Percentiles rank a stretch among this genome's conserved stretches.
phyloP scores from a whole-genome alignment of 2,888 invertebrate genomes.

The Shargacucullia verbasci region DNA sequence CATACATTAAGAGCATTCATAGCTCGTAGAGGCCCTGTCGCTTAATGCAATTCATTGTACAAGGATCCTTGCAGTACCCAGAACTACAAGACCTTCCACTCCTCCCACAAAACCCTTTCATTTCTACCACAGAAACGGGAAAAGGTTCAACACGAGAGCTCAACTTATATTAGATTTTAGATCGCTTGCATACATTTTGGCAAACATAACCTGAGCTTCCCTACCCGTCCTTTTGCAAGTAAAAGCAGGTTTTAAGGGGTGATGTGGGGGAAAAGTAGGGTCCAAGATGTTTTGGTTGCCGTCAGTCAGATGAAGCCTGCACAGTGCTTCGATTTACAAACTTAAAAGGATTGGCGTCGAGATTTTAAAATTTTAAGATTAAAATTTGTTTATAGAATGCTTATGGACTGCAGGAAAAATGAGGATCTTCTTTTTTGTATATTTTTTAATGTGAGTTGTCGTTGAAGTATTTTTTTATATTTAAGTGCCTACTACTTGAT shows the following conservation, averaged over 20 bases:
- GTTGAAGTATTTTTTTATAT: conserved; percentile 1
- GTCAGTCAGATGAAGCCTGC: conserved; percentile 76
- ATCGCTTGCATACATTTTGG: conserved; percentile 71
- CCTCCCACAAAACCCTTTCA: conserved; percentile 47
- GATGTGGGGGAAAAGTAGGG: conserved; percentile 35
- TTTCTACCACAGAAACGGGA: conserved; percentile 43
- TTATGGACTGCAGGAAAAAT: conserved; percentile 29
- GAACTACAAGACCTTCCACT: conserved; percentile 54
- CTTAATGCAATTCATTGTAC: conserved; percentile 87
- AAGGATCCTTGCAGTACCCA: conserved; percentile 75
- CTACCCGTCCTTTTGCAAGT: conserved; percentile 42
- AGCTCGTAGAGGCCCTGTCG: conserved; percentile 80
- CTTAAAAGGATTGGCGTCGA: conserved; percentile 76
- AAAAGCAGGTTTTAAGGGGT: conserved; percentile 60
- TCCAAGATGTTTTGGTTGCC: conserved; percentile 60
- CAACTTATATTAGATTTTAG: conserved; percentile 59
- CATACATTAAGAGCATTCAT: conserved; percentile 84
- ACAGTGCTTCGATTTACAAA: conserved; percentile 76
- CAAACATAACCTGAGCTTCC: conserved; percentile 63
- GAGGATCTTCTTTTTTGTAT: conserved; percentile 1
- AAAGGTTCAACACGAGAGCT: conserved; percentile 56
- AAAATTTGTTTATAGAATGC: conserved; percentile 47
- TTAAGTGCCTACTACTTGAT: too few relatives aligned
- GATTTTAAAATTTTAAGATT: conserved; percentile 69
- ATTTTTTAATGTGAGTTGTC: conserved; percentile 7